Evolutionary conservation across 2,797 vertebrate species (phyloP).

Genomic region (Tokudaia muenninki): DNA sequence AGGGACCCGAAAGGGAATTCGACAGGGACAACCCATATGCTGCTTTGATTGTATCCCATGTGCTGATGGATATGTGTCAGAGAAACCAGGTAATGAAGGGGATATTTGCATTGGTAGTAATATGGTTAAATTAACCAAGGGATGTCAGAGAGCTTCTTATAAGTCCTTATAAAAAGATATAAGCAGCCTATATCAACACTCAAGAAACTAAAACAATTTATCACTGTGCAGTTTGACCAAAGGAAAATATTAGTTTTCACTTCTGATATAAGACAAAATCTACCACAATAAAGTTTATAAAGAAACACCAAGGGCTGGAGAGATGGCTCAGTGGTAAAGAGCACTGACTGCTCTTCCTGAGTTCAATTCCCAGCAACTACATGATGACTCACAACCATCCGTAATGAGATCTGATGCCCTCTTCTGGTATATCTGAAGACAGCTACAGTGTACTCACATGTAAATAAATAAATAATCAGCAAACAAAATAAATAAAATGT

Average conservation of each 20-base stretch:
- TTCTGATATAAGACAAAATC: background rate
- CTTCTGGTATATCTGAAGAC: too few relatives aligned
- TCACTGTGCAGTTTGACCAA: background rate
- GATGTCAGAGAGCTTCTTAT: background rate
- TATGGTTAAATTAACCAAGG: background rate
- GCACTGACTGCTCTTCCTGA: too few relatives aligned
- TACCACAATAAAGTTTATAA: background rate
- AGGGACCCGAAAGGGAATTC: slow-evolving; percentile 77
- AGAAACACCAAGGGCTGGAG: background rate
- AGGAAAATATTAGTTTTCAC: background rate
- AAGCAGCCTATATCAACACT: background rate
- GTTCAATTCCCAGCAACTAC: too few relatives aligned
- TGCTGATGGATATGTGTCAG: slow-evolving; percentile 75
- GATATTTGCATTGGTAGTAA: too few relatives aligned
- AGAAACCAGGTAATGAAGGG: background rate
- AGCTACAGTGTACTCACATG: too few relatives aligned
- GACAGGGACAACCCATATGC: slow-evolving; percentile 74
- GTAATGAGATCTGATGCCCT: too few relatives aligned
- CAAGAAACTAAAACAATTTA: background rate
- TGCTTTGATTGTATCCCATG: slow-evolving; percentile 83
- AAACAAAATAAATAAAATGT: background rate
- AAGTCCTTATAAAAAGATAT: background rate
- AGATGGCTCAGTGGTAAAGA: too few relatives aligned
- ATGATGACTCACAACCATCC: too few relatives aligned
- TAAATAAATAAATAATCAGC: too few relatives aligned